Evolutionary conservation across 92 coral and sea anemone species (phyloP).

Genomic region (Epizoanthus scotinus): DNA sequence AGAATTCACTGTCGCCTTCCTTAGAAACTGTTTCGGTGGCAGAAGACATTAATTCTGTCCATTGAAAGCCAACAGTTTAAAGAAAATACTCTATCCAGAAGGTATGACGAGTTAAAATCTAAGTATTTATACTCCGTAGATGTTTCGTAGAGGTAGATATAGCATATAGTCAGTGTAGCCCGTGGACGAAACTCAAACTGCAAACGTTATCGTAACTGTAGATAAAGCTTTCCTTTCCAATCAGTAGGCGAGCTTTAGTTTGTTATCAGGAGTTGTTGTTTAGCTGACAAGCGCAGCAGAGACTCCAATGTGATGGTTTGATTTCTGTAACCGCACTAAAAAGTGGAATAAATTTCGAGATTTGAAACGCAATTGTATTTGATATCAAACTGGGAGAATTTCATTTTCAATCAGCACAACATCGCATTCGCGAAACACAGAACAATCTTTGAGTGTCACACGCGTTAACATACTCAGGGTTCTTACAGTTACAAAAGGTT

Average conservation of each 20-base stretch:
- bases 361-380: not conserved
- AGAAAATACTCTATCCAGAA: not conserved
- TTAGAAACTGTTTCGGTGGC: slow-evolving; percentile 15
- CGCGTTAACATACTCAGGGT: not conserved
- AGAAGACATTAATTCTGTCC: slow-evolving; percentile 41
- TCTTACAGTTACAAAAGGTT: slow-evolving; percentile 11
- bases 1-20: slow-evolving; percentile 23
- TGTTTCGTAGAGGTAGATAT: not conserved
- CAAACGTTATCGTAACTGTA: not conserved
- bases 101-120: not conserved
- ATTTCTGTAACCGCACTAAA: slow-evolving; percentile 7
- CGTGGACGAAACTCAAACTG: not conserved
- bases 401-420: not conserved
- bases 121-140: not conserved
- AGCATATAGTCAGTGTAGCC: not conserved
- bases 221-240: slow-evolving; percentile 1
- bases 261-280: not conserved
- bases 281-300: not conserved
- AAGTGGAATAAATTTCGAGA: not conserved
- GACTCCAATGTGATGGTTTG: slow-evolving; percentile 3
- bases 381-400: slow-evolving; percentile 21
- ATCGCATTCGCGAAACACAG: not conserved
- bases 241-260: not conserved
- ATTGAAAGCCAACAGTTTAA: slow-evolving; percentile 25
- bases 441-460: too few species aligned